Evolutionary conservation across 2,797 vertebrate genomes (phyloP).

Genomic region (Ctenosaura bakeri): DNA sequence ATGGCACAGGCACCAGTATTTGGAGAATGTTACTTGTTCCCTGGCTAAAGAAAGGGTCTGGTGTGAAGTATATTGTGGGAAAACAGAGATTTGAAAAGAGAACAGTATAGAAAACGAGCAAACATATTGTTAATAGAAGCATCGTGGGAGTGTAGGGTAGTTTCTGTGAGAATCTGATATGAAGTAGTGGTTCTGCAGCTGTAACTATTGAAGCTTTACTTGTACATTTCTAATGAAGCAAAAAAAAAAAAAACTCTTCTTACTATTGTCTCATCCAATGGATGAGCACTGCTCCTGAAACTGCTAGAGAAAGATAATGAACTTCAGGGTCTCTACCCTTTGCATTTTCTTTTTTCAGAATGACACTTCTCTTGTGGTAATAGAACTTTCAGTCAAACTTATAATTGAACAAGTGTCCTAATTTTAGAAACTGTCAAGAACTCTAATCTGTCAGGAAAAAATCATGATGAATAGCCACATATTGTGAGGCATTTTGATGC

Average conservation of each 20-base stretch:
- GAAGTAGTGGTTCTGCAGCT: not conserved
- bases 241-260: not conserved
- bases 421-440: constrained; percentile 32
- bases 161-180: not conserved
- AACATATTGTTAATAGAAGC: not conserved
- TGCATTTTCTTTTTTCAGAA: not conserved
- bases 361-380: constrained; percentile 1
- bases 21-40: not conserved
- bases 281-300: not conserved
- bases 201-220: not conserved
- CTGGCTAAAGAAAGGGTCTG: not conserved
- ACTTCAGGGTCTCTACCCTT: not conserved
- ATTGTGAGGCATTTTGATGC: not conserved
- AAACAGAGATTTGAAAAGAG: not conserved
- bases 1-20: not conserved
- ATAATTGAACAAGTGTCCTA: constrained; percentile 28
- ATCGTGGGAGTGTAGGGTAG: not conserved
- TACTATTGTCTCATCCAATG: not conserved
- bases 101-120: too few relatives aligned
- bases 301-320: not conserved
- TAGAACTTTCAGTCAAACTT: constrained; percentile 9
- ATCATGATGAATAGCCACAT: not conserved
- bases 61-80: too few relatives aligned
- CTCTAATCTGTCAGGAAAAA: not conserved
- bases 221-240: not conserved